Base-by-base conservation (phyloP, 2,113 vertebrate genomes). In the Sorex fumeus region DNA sequence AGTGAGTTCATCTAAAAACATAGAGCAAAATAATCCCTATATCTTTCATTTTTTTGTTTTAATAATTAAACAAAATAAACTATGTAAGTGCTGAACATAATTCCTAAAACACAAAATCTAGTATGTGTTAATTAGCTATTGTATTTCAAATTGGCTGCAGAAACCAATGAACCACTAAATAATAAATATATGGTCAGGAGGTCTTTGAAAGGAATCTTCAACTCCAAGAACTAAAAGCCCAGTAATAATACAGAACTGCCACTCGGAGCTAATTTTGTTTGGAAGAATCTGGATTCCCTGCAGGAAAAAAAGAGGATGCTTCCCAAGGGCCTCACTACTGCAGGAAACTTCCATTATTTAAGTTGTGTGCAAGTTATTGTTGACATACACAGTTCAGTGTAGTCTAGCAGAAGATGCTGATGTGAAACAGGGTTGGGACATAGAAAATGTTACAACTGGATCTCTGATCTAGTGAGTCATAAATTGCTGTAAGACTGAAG, bases 141-240 rank as follows among this genome's bases (percentile, higher is more conserved):
- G 69, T 86, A 78, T 89, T 87, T 60, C 45, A 87, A 85, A 30
- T 87, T 75, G 78, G 57, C 66, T 85, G 23, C 50, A 89, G 71
- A 87, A 69, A 70, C 32, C 40, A 75, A 34, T 66, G 21, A 45
- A 87, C 87, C 79, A 84, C 57, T 77, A 80, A 62, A 92, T 64
- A 62, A 40, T 40, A 40, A 40, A 78, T 75, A 36, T 77, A 84
- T 4, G 53, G 23, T n/a, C 83, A 96, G 50, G 16, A 85, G 50
- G 64, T 75, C 88, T 91, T 57, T 66, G 60, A 93, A 66, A 93
- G 40, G 64, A 87, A 82, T 27, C 79, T 71, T 90, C 32, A 92
- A 88, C 71, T 93, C 80, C 32, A 90, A 90, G 60, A 86, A 96
- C 72, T 27, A 45, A 93, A 75, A 92, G 32, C 4, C 43, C 47